phyloP scores from a whole-genome alignment of 2,888 invertebrate species.

The Hirtodrosophila trivittata region DNA sequence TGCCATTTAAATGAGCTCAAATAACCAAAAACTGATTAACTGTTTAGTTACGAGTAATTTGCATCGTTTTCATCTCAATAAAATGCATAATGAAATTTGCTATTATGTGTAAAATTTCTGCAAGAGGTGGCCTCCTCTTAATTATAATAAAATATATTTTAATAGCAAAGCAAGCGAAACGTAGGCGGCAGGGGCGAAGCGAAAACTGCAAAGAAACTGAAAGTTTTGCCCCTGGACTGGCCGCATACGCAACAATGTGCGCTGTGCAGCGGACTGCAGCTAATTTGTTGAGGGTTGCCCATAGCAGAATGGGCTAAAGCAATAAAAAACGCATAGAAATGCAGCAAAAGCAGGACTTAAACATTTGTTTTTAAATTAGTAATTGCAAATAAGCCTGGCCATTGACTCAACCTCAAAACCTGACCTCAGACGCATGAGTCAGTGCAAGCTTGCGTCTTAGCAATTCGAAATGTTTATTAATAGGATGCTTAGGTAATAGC shows the following conservation, averaged over 20 bases:
- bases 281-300: constrained; percentile 43
- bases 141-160: constrained; percentile 49
- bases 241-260: constrained; percentile 46
- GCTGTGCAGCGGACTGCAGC: constrained; percentile 57
- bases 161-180: constrained; percentile 60
- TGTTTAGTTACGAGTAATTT: constrained; percentile 52
- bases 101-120: constrained; percentile 61
- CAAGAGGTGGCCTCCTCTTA: constrained; percentile 2
- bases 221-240: constrained; percentile 30
- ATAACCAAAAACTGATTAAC: constrained; percentile 53
- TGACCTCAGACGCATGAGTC: constrained; percentile 61
- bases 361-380: constrained; percentile 37
- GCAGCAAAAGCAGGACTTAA: constrained; percentile 34
- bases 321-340: constrained; percentile 47
- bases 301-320: constrained; percentile 32
- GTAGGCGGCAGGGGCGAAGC: constrained; percentile 35
- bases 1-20: constrained; percentile 56
- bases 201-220: constrained; percentile 35
- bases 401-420: constrained; percentile 48
- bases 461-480: constrained; percentile 48
- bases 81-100: constrained; percentile 53
- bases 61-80: constrained; percentile 64
- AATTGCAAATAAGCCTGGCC: constrained; percentile 29
- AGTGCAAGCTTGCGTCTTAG: constrained; percentile 20
- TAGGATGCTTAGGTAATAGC: constrained; percentile 62